phyloP scores from a whole-genome alignment of 1,140 invertebrate species.

The Drosophila asahinai region DNA sequence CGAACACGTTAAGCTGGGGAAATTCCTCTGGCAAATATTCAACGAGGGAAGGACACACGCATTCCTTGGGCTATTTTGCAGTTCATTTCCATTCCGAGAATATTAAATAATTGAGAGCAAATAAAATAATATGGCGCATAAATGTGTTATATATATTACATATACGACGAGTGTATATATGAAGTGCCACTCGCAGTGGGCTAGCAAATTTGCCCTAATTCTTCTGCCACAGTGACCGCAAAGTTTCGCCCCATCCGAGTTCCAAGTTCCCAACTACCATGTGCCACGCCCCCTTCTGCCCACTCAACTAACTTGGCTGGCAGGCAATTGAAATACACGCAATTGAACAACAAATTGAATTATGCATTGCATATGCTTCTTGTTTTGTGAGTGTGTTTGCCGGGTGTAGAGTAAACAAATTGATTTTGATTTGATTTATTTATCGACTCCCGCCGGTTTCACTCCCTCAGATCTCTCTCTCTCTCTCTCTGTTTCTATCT shows the following conservation, averaged over 20 bases:
- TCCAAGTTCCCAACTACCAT: conserved; percentile 9
- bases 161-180: conserved; percentile 14
- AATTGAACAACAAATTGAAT: conserved; percentile 81
- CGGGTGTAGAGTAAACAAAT: conserved; percentile 70
- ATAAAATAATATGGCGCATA: conserved; percentile 34
- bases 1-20: conserved; percentile 1
- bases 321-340: conserved; percentile 75
- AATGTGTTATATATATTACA: conserved; percentile 17
- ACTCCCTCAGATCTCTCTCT: neutral
- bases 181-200: conserved; percentile 18
- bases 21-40: conserved; percentile 18
- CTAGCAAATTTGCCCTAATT: conserved; percentile 41
- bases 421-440: conserved; percentile 83
- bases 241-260: conserved; percentile 32
- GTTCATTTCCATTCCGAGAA: conserved; percentile 34
- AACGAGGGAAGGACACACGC: neutral
- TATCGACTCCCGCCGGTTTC: conserved; percentile 46
- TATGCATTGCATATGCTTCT: conserved; percentile 73
- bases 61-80: conserved; percentile 20
- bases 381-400: conserved; percentile 32
- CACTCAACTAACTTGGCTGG: conserved; percentile 46
- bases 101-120: conserved; percentile 45
- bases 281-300: conserved; percentile 1
- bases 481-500: neutral
- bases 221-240: conserved; percentile 53